These are phyloP conservation scores for Cotesia vestalis DNA, from an alignment of 1,140 invertebrate species.

Conservation along the genomic window DNA sequence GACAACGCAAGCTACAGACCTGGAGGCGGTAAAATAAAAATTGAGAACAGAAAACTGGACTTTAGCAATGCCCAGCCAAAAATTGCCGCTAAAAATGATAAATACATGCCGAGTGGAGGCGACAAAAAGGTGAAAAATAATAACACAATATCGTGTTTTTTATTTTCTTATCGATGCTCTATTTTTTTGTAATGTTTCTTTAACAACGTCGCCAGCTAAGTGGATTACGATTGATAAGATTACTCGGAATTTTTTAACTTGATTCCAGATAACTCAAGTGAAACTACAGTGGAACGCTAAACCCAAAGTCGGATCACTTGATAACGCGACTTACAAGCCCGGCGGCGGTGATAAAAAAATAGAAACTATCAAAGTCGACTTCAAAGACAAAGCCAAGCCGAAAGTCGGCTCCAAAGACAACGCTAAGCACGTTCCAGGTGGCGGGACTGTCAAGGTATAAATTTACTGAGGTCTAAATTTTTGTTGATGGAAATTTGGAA, in stretches of 20 bases:
- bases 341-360: conserved; percentile 94
- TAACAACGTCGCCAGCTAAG: too few species aligned
- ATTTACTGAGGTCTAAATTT: neutral
- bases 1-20: conserved; percentile 92
- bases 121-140: conserved; percentile 81
- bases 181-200: neutral
- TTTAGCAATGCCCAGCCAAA: conserved; percentile 82
- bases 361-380: conserved; percentile 87
- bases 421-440: conserved; percentile 86
- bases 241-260: neutral
- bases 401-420: conserved; percentile 94
- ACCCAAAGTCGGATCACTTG: conserved; percentile 91
- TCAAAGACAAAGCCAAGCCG: conserved; percentile 90
- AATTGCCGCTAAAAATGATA: conserved; percentile 92
- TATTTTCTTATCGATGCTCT: neutral
- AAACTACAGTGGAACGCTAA: conserved; percentile 94
- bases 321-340: conserved; percentile 92
- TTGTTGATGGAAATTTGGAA: too few species aligned
- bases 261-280: conserved; percentile 78
- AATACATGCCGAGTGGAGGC: conserved; percentile 86
- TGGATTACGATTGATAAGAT: neutral
- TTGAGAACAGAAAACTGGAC: conserved; percentile 87
- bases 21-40: conserved; percentile 90
- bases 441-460: conserved; percentile 87
- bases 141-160: neutral